Conservation (phyloP, 2,113 vertebrate species). For the Xiphorhynchus elegans region DNA sequence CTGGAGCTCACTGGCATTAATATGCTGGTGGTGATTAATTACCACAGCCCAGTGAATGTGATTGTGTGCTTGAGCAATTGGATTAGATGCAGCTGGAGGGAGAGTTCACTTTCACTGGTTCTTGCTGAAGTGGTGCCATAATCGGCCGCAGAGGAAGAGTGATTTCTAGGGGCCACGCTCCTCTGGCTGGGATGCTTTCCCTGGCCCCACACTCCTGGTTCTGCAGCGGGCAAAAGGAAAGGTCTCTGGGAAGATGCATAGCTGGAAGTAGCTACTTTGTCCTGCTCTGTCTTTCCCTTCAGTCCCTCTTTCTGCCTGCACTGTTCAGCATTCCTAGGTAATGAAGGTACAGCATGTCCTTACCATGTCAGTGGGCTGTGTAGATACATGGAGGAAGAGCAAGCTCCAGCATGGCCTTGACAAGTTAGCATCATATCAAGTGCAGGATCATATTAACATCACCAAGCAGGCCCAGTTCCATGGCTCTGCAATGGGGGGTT, state of each 20-base stretch:
- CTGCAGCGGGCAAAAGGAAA: not conserved
- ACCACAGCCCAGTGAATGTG: not conserved
- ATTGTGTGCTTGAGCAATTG: conserved; percentile 51
- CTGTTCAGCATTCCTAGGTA: not conserved
- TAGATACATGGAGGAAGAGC: not conserved
- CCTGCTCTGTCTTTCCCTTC: not conserved
- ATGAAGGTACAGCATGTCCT: not conserved
- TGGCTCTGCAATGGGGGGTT: not conserved
- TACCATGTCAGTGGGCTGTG: not conserved
- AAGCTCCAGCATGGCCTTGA: conserved; percentile 22
- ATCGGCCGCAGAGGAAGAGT: not conserved
- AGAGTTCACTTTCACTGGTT: conserved; percentile 11
- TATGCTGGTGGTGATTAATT: conserved; percentile 50
- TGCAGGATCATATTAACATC: not conserved
- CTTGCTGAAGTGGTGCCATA: not conserved
- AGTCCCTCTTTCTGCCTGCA: not conserved
- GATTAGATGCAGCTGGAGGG: conserved; percentile 22
- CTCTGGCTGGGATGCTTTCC: not conserved
- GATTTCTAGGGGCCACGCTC: not conserved
- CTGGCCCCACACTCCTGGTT: not conserved
- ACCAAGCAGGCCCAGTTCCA: not conserved
- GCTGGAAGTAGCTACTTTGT: not conserved
- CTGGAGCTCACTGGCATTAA: not conserved
- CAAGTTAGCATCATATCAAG: conserved; percentile 39
- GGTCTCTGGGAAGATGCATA: fast-evolving